Conservation (phyloP, 35 echinoderm and acorn worm genomes). For the Heliocidaris tuberculata region DNA sequence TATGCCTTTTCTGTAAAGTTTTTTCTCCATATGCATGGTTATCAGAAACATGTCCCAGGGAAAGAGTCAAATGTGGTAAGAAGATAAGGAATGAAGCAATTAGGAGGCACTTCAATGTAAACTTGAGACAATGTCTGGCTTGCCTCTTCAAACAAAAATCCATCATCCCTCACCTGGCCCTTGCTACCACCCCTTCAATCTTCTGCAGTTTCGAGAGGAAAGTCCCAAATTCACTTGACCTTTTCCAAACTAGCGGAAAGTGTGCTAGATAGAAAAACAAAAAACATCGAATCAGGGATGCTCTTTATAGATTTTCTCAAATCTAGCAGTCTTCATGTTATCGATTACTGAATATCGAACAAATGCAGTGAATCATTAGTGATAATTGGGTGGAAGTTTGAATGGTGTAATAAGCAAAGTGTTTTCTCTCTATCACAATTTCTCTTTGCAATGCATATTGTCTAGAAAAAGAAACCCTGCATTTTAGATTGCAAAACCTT, state of each 20-base stretch:
- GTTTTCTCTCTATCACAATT: too few relatives aligned
- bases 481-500: too few relatives aligned
- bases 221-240: slow-evolving; percentile 9
- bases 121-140: not conserved
- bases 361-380: not conserved
- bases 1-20: not conserved
- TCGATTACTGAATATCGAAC: not conserved
- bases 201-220: not conserved
- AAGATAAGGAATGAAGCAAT: not conserved
- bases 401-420: too few relatives aligned
- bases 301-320: not conserved
- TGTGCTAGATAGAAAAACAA: not conserved
- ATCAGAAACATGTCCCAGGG: not conserved
- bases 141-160: not conserved
- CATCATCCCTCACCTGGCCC: not conserved
- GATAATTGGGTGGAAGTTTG: not conserved
- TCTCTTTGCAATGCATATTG: too few relatives aligned
- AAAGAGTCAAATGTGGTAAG: not conserved
- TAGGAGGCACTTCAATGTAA: not conserved
- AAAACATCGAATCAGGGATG: not conserved
- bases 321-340: not conserved
- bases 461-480: too few relatives aligned
- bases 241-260: not conserved
- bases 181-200: not conserved
- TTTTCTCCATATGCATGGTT: not conserved